Percentiles rank a stretch among this genome's conserved stretches.
phyloP scores from a whole-genome alignment of 2,888 invertebrate species.

The Cheilosia variabilis region DNA sequence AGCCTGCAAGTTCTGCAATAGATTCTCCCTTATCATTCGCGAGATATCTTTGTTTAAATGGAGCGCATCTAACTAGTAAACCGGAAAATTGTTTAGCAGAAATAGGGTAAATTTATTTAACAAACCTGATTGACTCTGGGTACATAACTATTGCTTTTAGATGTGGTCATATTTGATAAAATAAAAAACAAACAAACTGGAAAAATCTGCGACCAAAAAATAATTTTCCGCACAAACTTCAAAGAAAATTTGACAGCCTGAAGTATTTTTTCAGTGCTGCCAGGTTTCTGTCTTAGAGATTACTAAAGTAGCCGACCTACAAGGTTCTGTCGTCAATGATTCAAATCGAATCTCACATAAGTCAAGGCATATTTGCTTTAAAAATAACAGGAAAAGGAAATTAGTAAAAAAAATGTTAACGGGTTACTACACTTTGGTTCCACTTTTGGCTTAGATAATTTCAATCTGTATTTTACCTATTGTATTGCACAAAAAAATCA shows the following conservation, averaged over 20 bases:
- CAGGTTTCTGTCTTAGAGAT: neutral
- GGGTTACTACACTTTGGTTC: too few species aligned
- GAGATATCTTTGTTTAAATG: slow-evolving; percentile 91
- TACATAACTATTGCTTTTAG: slow-evolving; percentile 82
- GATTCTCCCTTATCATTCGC: slow-evolving; percentile 88
- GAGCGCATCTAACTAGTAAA: slow-evolving; percentile 89
- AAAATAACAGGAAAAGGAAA: too few species aligned
- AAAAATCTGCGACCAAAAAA: neutral
- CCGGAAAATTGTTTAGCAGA: neutral
- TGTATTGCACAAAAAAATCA: too few species aligned
- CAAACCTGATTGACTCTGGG: slow-evolving; percentile 84
- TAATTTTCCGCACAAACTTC: neutral
- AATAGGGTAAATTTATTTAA: neutral
- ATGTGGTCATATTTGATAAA: slow-evolving; percentile 21
- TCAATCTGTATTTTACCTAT: too few species aligned
- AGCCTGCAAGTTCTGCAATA: slow-evolving; percentile 87
- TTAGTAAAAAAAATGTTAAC: too few species aligned
- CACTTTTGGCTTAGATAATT: too few species aligned
- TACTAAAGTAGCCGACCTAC: accelerated
- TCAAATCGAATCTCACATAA: too few species aligned
- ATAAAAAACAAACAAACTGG: neutral
- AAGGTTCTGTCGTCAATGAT: too few species aligned
- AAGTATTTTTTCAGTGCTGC: neutral
- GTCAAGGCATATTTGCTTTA: too few species aligned
- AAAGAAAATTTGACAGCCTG: neutral